A percentile compares a stretch with the other conserved stretches of the same genome.
phyloP scores from a whole-genome alignment of 2,797 vertebrate genomes.

The Ateles fusciceps region DNA sequence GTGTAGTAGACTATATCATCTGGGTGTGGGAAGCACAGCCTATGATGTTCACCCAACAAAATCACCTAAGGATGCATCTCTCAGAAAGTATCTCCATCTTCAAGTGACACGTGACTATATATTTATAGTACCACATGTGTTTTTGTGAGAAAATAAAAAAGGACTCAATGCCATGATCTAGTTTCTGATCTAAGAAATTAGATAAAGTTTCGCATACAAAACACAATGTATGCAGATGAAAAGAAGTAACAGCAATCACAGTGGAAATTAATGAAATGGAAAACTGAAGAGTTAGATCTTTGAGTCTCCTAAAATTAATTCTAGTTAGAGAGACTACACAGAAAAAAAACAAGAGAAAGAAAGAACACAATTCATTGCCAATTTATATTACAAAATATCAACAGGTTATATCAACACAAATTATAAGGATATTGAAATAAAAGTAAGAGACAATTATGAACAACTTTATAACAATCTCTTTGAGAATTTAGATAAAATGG shows the following conservation, averaged over 20 bases:
- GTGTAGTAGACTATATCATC: no score
- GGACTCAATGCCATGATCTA: no score
- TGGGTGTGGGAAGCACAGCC: no score
- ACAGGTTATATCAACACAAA: background rate
- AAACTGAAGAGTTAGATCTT: background rate
- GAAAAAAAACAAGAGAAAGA: no score
- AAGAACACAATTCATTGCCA: no score
- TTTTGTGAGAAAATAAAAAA: no score
- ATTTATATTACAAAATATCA: no score
- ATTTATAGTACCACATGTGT: no score
- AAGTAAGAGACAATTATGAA: background rate
- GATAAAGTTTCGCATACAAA: background rate
- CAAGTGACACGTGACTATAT: no score
- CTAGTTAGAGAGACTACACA: background rate
- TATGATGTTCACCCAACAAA: no score
- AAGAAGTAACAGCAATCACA: background rate
- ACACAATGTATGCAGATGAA: background rate
- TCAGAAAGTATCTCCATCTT: no score
- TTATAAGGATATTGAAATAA: background rate
- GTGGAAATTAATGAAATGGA: background rate
- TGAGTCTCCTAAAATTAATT: background rate
- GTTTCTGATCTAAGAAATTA: background rate
- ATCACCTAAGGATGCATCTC: no score
- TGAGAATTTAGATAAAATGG: background rate
- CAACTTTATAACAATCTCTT: background rate